phyloP scores from a whole-genome alignment of 1,140 invertebrate species.

The Stegodyphus mimosarum region DNA sequence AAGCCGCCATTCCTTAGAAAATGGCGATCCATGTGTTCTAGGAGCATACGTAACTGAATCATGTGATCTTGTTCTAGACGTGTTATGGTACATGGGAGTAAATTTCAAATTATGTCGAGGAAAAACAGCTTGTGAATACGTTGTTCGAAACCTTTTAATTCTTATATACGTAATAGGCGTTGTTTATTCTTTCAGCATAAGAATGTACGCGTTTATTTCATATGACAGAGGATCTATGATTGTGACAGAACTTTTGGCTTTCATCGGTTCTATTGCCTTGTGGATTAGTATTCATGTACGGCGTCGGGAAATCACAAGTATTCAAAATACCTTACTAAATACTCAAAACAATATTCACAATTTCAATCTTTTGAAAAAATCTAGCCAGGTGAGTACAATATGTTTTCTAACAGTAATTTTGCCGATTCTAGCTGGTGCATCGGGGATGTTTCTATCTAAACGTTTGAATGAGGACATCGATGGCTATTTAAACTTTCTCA shows the following conservation, averaged over 20 bases:
- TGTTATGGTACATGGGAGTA: slow-evolving; percentile 44
- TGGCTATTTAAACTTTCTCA: slow-evolving; percentile 20
- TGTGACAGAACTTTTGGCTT: background rate
- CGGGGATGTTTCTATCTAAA: slow-evolving; percentile 27
- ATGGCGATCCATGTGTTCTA: background rate
- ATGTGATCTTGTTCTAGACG: slow-evolving; percentile 21
- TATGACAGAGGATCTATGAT: background rate
- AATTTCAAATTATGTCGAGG: slow-evolving; percentile 5
- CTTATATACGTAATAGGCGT: slow-evolving; percentile 19
- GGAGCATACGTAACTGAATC: slow-evolving; percentile 9
- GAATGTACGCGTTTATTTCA: slow-evolving; percentile 16
- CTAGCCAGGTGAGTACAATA: background rate
- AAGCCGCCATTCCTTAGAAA: background rate
- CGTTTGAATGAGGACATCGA: slow-evolving; percentile 12
- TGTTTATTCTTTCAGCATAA: slow-evolving; percentile 29
- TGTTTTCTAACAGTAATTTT: slow-evolving; percentile 19
- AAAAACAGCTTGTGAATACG: slow-evolving; percentile 10
- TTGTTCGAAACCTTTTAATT: background rate
- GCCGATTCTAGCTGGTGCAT: slow-evolving; percentile 26
- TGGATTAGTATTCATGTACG: background rate
- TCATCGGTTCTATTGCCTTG: background rate
- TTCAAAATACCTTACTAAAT: background rate
- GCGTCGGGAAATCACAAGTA: background rate
- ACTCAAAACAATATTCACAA: background rate
- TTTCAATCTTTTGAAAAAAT: slow-evolving; percentile 2